Conservation (phyloP, 2,113 vertebrate species). For the Chaenocephalus aceratus region DNA sequence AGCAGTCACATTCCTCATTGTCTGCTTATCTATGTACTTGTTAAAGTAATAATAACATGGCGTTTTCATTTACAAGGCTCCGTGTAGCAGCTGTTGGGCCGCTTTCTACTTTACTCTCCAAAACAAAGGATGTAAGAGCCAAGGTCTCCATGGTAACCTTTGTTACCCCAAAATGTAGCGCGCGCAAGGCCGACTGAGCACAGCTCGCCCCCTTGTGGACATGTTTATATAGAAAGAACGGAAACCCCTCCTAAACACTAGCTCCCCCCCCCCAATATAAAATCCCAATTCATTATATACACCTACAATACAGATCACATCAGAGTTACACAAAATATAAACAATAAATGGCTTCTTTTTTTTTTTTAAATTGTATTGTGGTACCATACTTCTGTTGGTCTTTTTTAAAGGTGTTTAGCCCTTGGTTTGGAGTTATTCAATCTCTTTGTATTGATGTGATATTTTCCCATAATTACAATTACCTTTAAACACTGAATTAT, state of each 20-base stretch:
- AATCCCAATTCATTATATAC: no score
- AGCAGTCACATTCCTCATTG: neutral
- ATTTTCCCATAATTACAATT: no score
- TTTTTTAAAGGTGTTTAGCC: no score
- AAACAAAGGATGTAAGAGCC: slow-evolving; percentile 71
- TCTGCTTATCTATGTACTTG: neutral
- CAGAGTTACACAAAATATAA: no score
- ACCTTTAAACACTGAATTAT: no score
- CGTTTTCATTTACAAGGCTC: neutral
- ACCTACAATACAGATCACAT: no score
- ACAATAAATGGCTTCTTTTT: no score
- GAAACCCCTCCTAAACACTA: neutral
- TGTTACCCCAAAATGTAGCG: slow-evolving; percentile 71
- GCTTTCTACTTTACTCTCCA: slow-evolving; percentile 9
- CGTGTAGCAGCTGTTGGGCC: slow-evolving; percentile 24
- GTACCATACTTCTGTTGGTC: no score
- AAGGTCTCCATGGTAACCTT: slow-evolving; percentile 83
- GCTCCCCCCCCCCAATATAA: no score
- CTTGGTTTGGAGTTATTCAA: no score
- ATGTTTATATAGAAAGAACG: neutral
- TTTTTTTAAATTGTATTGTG: no score
- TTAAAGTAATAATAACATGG: neutral
- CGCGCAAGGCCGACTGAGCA: neutral
- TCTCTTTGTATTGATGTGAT: no score
- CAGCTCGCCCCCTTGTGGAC: slow-evolving; percentile 63